These are phyloP conservation scores for Syngnathus rostellatus DNA, from an alignment of 2,797 vertebrate genomes.

Conservation along the genomic window DNA sequence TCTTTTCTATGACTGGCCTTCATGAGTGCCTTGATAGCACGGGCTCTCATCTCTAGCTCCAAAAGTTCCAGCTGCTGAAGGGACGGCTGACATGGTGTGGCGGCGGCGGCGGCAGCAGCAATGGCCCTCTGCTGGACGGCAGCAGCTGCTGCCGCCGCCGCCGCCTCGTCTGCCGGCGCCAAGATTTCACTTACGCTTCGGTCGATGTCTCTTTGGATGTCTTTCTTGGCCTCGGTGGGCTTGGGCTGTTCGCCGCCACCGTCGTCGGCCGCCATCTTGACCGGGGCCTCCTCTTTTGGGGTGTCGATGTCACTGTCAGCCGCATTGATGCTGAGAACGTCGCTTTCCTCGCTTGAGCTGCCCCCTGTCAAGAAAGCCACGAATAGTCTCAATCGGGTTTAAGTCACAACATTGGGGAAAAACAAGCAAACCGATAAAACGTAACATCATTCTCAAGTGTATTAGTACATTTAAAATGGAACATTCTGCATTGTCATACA, in stretches of 20 bases:
- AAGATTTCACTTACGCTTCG: constrained; percentile 93
- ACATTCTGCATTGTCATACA: too few species aligned
- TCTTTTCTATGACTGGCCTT: constrained; percentile 76
- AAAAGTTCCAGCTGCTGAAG: constrained; percentile 92
- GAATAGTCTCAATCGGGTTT: background rate
- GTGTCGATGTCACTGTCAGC: constrained; percentile 97
- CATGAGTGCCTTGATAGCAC: constrained; percentile 97
- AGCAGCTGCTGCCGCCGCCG: background rate
- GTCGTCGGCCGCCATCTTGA: constrained; percentile 48
- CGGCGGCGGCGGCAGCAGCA: constrained; percentile 10
- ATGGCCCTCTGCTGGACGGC: background rate
- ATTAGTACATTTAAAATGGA: background rate
- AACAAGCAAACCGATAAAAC: background rate
- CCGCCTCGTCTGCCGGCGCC: constrained; percentile 43
- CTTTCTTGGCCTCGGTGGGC: constrained; percentile 42
- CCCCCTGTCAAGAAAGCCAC: constrained; percentile 25
- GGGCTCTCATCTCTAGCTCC: constrained; percentile 94
- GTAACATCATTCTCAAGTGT: background rate
- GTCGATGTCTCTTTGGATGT: constrained; percentile 92
- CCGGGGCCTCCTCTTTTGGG: constrained; percentile 73
- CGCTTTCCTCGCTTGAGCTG: constrained; percentile 84
- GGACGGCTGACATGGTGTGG: constrained; percentile 75
- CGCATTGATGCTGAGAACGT: constrained; percentile 95
- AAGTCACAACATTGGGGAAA: background rate
- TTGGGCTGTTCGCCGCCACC: constrained; percentile 4